A percentile compares a stretch with the other conserved stretches of the same genome.
Evolutionary conservation across 1,140 invertebrate genomes (phyloP).

Genomic region (Plodia interpunctella): DNA sequence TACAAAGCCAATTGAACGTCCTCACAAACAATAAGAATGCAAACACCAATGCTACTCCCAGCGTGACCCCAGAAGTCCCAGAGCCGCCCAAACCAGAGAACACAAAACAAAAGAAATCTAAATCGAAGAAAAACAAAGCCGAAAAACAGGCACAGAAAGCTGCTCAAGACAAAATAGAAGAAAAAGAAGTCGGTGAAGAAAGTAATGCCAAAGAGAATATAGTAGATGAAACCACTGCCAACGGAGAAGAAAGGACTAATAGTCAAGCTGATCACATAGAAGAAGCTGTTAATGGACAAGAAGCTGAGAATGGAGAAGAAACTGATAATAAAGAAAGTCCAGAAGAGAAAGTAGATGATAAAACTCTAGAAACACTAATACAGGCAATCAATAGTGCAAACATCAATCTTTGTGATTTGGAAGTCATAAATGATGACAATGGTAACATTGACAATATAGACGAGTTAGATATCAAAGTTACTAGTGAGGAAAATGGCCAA

Average conservation of each 20-base stretch:
- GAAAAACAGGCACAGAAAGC: conserved; percentile 47
- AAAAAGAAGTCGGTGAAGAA: conserved; percentile 32
- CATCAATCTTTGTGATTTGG: conserved; percentile 45
- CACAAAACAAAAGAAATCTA: conserved; percentile 51
- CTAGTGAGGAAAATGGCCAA: conserved; percentile 10
- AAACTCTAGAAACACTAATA: conserved; percentile 49
- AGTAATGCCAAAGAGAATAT: conserved; percentile 27
- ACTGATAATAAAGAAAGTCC: conserved; percentile 21
- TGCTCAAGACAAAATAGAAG: conserved; percentile 35
- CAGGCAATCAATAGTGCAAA: conserved; percentile 53
- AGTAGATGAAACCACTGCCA: conserved; percentile 16
- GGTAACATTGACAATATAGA: conserved; percentile 22
- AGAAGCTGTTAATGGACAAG: too few species aligned
- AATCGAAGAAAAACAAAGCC: conserved; percentile 59
- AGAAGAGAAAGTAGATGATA: conserved; percentile 46
- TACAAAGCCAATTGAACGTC: conserved; percentile 77
- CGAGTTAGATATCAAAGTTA: conserved; percentile 20
- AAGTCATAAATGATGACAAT: conserved; percentile 38
- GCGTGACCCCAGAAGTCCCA: conserved; percentile 41
- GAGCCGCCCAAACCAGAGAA: conserved; percentile 51
- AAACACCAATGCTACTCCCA: conserved; percentile 24
- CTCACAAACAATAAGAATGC: conserved; percentile 47
- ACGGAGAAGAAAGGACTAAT: too few species aligned
- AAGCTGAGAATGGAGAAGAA: too few species aligned
- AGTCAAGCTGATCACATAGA: too few species aligned